A percentile compares a stretch with the other conserved stretches of the same genome.
These are phyloP conservation scores for Salmo trutta DNA, from an alignment of 2,797 vertebrate species.

Conservation along the genomic window DNA sequence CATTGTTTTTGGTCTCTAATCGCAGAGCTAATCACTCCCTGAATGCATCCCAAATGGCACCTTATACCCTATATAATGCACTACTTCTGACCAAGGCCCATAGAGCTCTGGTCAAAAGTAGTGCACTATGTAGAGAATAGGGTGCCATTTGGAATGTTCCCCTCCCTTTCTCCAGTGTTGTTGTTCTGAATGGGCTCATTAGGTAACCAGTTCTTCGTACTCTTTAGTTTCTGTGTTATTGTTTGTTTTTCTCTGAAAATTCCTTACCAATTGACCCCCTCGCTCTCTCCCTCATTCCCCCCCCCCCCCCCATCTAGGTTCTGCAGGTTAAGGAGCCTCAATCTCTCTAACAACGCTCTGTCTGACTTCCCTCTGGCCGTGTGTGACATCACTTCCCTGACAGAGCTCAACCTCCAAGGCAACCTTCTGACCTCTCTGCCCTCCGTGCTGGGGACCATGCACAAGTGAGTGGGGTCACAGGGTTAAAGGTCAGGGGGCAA, in stretches of 20 bases:
- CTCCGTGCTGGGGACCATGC: conserved; percentile 83
- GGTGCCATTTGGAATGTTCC: no score
- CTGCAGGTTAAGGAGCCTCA: conserved; percentile 93
- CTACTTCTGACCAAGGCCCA: no score
- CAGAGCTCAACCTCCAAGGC: conserved; percentile 92
- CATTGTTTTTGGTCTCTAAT: not conserved
- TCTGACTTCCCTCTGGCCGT: conserved; percentile 87
- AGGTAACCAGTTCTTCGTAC: not conserved
- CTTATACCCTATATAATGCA: no score
- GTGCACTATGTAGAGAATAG: no score
- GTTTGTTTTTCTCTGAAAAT: not conserved
- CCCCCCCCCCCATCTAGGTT: conserved; percentile 74
- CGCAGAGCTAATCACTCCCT: not conserved
- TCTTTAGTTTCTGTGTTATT: not conserved
- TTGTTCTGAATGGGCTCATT: no score
- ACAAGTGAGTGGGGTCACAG: conserved; percentile 77
- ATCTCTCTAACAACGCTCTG: conserved; percentile 93
- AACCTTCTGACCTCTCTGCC: conserved; percentile 85
- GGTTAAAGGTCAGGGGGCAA: not conserved
- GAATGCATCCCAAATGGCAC: no score
- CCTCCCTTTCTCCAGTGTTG: no score
- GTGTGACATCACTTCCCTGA: conserved; percentile 86
- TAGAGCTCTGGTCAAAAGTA: no score
- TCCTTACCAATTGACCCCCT: not conserved
- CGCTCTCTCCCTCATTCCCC: not conserved